phyloP scores from a whole-genome alignment of 2,888 invertebrate species.

The Pristionchus maxplancki region DNA sequence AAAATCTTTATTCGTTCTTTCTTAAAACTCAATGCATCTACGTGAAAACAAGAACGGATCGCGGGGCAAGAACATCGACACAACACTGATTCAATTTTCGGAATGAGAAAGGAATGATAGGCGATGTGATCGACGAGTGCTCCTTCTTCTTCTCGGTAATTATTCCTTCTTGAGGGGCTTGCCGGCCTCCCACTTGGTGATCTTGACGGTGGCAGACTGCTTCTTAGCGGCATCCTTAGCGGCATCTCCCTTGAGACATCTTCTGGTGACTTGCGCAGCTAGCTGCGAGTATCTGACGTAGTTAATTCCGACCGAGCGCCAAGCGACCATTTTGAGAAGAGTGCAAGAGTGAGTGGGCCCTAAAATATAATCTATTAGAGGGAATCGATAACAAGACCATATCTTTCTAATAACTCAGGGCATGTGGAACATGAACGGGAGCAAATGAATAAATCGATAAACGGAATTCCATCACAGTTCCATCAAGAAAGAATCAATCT shows the following conservation, averaged over 20 bases:
- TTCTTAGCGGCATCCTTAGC: slow-evolving; percentile 54
- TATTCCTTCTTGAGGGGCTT: slow-evolving; percentile 53
- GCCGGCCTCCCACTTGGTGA: slow-evolving; percentile 51
- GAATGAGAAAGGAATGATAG: slow-evolving; percentile 47
- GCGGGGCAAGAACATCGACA: slow-evolving; percentile 52
- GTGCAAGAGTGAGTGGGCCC: slow-evolving; percentile 34
- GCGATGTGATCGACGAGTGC: slow-evolving; percentile 48
- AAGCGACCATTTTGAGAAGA: slow-evolving; percentile 53
- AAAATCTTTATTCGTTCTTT: slow-evolving; percentile 51
- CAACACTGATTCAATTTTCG: slow-evolving; percentile 45
- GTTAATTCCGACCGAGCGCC: slow-evolving; percentile 80
- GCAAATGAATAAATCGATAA: not conserved
- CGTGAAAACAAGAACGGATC: slow-evolving; percentile 26
- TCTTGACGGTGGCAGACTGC: slow-evolving; percentile 52
- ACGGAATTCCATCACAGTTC: too few species aligned
- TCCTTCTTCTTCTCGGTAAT: slow-evolving; percentile 29
- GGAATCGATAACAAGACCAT: not conserved
- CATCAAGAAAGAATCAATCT: too few species aligned
- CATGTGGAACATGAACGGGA: too few species aligned
- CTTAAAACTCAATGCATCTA: slow-evolving; percentile 24
- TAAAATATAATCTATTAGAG: not conserved
- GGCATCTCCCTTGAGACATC: slow-evolving; percentile 84
- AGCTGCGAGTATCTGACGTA: slow-evolving; percentile 96
- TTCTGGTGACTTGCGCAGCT: slow-evolving; percentile 88
- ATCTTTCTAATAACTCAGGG: not conserved